Base-by-base conservation (phyloP, 1,140 invertebrate genomes). In the Zaprionus nigranus region DNA sequence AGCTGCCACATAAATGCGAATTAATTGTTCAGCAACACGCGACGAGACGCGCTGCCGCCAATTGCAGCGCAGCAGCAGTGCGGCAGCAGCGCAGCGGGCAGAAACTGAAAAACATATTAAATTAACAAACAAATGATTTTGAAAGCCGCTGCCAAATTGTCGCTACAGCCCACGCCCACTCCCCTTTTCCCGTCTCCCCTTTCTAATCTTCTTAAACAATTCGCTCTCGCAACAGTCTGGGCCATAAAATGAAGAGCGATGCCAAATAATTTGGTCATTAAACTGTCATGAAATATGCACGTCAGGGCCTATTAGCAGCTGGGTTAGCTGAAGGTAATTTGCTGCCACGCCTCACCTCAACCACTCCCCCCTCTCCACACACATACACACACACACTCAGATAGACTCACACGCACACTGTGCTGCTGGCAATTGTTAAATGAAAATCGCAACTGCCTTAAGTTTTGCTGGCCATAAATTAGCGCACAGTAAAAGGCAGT, bases 121-220 rank as follows among this genome's bases (percentile, higher is more conserved):
- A 84, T 84, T 84, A 85, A 79, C 82, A 78, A 72, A 75, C 79
- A 84, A 84, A 85, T 81, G 75, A 84, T 75, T 85, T 81, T 82
- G 24, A 78, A 78, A 79, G 63, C 60, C 51, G 9, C 24, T 36
- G 59, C 38, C 24, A 43, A 36, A 60, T 54, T 46, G 43, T 63
- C 73, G 34, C 24, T 40, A 46, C n/a, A 30, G 5, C 13, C 54
- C 46, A 46, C 15, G 3, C 38, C 12, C 38, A 40, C 7, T 2
- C 4, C 46, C 11, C 46, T 24, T 12, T 5, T 11, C 0, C 2
- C n/a, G 2, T 6, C n/a, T n/a, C 4, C n/a, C 15, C 13, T 22
- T 12, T 51, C 46, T 51, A 51, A 12, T 12, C 46, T 22, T 20
- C 46, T 51, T 13, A 7, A 17, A 46, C 40, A 46, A 46, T 38